Base-by-base conservation (phyloP, 2,113 vertebrate species). In the Actenoides lindsayi region DNA sequence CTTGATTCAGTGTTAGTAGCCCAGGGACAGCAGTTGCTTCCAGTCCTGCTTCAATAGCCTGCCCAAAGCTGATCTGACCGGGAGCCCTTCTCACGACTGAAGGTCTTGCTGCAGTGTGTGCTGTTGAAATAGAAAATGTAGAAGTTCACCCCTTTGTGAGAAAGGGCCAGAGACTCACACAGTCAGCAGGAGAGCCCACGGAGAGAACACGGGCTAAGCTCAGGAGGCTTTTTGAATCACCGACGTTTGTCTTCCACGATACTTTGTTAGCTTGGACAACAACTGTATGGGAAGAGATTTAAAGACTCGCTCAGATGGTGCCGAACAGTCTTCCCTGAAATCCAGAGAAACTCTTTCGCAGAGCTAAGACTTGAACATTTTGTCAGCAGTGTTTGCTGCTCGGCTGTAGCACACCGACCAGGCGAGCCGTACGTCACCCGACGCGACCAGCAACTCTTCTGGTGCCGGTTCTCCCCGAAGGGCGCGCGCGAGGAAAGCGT, bases 391-490 rank as follows among this genome's bases (percentile, higher is more conserved):
- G 11, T 33, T 16, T 10, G 20, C 39, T 23, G 53, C 67, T 50
- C 2, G 16, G 27, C 46, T 70, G 73, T 50, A 39, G 37, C 13
- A 28, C 7, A 3, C 8, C 12, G 13, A 18, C 46, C 18, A 37
- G 12, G 9, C 37, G 46, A 41, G 31, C 37, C 2, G 1, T 9
- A 3, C 0, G 1, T 33, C 24, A 33, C n/a, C 16, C 19, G 4
- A 44, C 1, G 15, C 0, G 1, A 12, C 9, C 7, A 30, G 14
- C 53, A 27, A 27, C 23, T 3, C 59, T 67, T 30, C 31, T 15
- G 35, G 17, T 6, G 17, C 19, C 10, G 24, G 23, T 39, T 18
- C 21, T 42, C 18, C 35, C 9, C 0, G 0, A 2, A 0, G 1
- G 0, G 13, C 21, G 35, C 25, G 4, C 18, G 0, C 0, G 2